Evolutionary conservation across 2,888 invertebrate genomes (phyloP).

Genomic region (Acronicta leporina): DNA sequence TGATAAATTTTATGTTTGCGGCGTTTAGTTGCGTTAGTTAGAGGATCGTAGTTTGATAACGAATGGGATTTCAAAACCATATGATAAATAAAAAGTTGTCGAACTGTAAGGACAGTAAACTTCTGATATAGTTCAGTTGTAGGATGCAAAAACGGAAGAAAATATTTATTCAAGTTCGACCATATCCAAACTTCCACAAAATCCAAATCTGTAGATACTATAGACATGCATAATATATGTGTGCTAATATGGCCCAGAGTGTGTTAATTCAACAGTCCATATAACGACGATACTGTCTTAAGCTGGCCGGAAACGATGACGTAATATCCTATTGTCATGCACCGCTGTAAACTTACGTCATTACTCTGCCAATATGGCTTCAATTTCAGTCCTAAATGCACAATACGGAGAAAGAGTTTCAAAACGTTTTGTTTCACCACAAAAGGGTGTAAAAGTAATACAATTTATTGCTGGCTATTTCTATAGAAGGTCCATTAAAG

Average conservation of each 20-base stretch:
- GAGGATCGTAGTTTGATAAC: no score
- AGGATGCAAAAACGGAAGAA: no score
- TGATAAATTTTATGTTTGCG: no score
- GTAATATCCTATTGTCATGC: conserved; percentile 5
- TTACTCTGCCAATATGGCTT: conserved; percentile 25
- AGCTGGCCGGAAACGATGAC: conserved; percentile 4
- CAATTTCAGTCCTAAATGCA: conserved; percentile 5
- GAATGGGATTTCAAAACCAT: no score
- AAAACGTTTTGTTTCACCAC: not conserved
- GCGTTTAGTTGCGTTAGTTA: no score
- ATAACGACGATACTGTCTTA: not conserved
- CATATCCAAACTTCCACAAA: no score
- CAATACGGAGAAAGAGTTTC: not conserved
- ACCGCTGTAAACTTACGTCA: conserved; percentile 3
- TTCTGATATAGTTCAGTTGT: no score
- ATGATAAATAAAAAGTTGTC: no score
- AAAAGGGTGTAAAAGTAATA: not conserved
- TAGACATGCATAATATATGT: not conserved
- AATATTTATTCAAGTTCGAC: no score
- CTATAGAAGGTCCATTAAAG: not conserved
- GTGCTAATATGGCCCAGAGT: not conserved
- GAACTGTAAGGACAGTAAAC: no score
- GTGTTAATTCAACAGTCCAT: not conserved
- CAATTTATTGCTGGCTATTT: not conserved
- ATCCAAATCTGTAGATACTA: no score